Evolutionary conservation across 1,140 invertebrate genomes (phyloP).

Genomic region (Parapsyche elsis): DNA sequence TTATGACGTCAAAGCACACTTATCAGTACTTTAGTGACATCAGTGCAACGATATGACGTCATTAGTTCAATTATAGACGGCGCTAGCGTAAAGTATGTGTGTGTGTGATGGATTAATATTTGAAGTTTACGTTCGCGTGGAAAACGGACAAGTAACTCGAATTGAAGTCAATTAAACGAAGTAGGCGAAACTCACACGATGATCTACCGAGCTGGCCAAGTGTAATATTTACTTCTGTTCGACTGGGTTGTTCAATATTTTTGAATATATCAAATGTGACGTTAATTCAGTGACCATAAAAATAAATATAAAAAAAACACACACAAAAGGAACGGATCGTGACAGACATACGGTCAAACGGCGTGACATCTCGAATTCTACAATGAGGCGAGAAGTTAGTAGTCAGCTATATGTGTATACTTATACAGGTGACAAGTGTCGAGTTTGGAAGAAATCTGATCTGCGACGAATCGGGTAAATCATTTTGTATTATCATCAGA

Average conservation of each 20-base stretch:
- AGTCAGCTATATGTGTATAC: not conserved
- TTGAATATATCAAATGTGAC: not conserved
- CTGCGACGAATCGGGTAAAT: constrained; percentile 32
- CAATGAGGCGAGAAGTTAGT: constrained; percentile 7
- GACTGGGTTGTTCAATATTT: not conserved
- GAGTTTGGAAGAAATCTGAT: constrained; percentile 27
- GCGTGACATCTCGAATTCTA: constrained; percentile 12
- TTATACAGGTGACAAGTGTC: constrained; percentile 4
- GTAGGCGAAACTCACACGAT: not conserved
- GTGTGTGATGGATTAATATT: constrained; percentile 12
- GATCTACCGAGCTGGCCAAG: too few relatives aligned
- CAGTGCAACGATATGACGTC: not conserved
- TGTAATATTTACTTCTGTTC: too few relatives aligned
- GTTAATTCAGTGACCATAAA: not conserved
- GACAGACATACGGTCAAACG: not conserved
- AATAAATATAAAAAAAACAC: not conserved
- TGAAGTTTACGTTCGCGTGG: constrained; percentile 1
- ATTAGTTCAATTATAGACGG: not conserved
- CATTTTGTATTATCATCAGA: constrained; percentile 38
- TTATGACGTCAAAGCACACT: not conserved
- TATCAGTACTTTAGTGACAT: not conserved
- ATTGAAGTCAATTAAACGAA: constrained; percentile 17
- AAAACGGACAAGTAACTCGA: not conserved
- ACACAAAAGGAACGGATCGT: not conserved
- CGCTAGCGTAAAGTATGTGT: not conserved